Evolutionary conservation across 2,113 vertebrate genomes (phyloP).

Genomic region (Antigone vipio): DNA sequence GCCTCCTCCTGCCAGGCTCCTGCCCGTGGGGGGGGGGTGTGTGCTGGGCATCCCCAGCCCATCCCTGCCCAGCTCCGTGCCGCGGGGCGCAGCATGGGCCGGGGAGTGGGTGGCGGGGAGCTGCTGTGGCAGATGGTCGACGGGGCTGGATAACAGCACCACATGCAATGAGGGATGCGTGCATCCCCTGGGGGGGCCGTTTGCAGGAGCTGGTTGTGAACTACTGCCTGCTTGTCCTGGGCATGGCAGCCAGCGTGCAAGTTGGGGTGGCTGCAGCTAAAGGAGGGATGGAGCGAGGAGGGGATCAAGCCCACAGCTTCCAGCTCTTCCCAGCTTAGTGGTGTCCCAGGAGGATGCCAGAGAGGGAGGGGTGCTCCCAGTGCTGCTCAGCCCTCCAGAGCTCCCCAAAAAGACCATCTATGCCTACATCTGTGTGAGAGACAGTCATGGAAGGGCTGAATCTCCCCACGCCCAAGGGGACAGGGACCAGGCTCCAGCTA

Average conservation of each 20-base stretch:
- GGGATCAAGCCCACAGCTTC: accelerated
- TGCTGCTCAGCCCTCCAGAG: not conserved
- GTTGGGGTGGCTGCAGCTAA: accelerated
- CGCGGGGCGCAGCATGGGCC: accelerated
- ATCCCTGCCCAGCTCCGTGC: not conserved
- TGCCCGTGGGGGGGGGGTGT: accelerated
- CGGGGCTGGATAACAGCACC: not conserved
- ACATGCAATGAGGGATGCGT: accelerated
- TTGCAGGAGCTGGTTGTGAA: not conserved
- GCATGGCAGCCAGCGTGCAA: accelerated
- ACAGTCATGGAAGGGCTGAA: not conserved
- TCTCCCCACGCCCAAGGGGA: not conserved
- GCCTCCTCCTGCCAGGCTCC: not conserved
- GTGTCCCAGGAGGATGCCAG: not conserved
- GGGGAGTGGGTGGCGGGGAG: not conserved
- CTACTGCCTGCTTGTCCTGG: not conserved
- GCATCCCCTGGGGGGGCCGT: not conserved
- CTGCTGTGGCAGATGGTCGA: slow-evolving; percentile 3
- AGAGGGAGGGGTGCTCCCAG: not conserved
- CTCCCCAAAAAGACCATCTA: not conserved
- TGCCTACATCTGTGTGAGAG: not conserved
- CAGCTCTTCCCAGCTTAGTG: not conserved
- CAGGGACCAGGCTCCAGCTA: not conserved
- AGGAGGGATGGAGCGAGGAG: not conserved
- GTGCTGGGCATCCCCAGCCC: not conserved